Evolutionary conservation across 2,888 invertebrate genomes (phyloP).

Genomic region (Sarcophaga variegata): DNA sequence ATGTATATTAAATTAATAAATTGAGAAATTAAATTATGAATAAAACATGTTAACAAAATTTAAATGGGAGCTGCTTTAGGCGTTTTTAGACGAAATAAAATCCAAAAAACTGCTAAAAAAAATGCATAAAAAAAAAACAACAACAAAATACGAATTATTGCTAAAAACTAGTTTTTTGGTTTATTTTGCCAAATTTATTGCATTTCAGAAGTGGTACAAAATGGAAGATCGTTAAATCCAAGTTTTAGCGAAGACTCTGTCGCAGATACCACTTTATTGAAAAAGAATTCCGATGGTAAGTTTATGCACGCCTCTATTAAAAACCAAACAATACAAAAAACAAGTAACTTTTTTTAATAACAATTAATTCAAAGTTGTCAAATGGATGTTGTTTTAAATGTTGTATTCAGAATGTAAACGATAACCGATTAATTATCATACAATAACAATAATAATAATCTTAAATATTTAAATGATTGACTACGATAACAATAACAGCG

Average conservation of each 20-base stretch:
- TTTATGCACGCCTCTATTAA: conserved; percentile 73
- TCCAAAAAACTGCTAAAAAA: neutral
- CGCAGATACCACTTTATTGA: conserved; percentile 89
- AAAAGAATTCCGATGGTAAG: conserved; percentile 93
- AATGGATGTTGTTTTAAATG: conserved; percentile 75
- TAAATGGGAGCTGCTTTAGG: conserved; percentile 48
- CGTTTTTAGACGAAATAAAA: conserved; percentile 34
- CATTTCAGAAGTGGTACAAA: conserved; percentile 82
- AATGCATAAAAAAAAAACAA: neutral
- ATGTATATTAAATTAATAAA: conserved; percentile 20
- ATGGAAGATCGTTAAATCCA: conserved; percentile 85
- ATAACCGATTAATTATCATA: conserved; percentile 50
- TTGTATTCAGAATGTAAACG: conserved; percentile 74
- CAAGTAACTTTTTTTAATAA: conserved; percentile 7
- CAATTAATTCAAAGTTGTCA: conserved; percentile 57
- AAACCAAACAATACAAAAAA: conserved; percentile 47
- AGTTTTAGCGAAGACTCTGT: conserved; percentile 92
- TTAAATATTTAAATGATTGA: conserved; percentile 42
- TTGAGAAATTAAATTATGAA: neutral
- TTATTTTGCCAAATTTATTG: conserved; percentile 73
- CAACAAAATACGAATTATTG: conserved; percentile 23
- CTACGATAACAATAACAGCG: conserved; percentile 19
- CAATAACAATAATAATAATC: conserved; percentile 40
- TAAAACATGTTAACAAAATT: conserved; percentile 13
- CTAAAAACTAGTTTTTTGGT: conserved; percentile 70